Conservation (phyloP, 2,888 invertebrate genomes). For the Aethes cnicana region DNA sequence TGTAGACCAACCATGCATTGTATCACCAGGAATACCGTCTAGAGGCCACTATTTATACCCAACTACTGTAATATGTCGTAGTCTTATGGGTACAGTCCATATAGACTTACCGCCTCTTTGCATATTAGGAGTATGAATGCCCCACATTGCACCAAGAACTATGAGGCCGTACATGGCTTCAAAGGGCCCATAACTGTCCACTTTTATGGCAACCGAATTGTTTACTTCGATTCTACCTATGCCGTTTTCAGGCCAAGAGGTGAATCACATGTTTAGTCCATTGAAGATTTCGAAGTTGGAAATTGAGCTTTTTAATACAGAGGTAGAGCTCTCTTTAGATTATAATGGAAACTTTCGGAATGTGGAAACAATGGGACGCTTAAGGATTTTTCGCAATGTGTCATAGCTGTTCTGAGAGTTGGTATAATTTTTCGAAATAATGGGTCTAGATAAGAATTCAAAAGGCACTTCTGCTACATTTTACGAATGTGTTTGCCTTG, state of each 20-base stretch:
- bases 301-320: background rate
- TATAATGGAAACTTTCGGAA: background rate
- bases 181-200: conserved; percentile 50
- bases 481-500: too few species aligned
- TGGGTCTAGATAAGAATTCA: too few species aligned
- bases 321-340: background rate
- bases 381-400: background rate
- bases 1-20: too few species aligned
- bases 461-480: too few species aligned
- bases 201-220: conserved; percentile 57
- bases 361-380: background rate
- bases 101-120: conserved; percentile 1
- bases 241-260: conserved; percentile 24
- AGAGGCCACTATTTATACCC: too few species aligned
- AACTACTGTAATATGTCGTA: too few species aligned
- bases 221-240: conserved; percentile 40
- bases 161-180: conserved; percentile 38
- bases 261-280: conserved; percentile 4
- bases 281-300: background rate
- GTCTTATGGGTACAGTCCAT: too few species aligned
- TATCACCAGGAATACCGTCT: too few species aligned
- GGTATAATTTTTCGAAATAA: too few species aligned
- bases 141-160: conserved; percentile 6
- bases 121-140: background rate
- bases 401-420: too few species aligned